Percentiles rank a stretch among this genome's conserved stretches.
Conservation (phyloP, 2,888 invertebrate genomes). For the Actias luna region DNA sequence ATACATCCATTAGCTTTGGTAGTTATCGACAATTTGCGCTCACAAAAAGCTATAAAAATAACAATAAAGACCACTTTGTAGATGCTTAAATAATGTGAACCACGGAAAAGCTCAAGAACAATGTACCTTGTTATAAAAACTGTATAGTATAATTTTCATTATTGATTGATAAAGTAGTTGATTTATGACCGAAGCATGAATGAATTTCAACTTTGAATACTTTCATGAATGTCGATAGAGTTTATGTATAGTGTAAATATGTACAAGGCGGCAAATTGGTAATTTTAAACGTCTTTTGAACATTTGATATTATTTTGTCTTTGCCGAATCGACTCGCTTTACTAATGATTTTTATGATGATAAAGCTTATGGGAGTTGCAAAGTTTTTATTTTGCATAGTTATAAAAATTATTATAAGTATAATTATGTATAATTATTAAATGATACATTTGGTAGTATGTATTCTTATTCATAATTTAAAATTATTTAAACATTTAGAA, state of each 20-base stretch:
- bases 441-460: no score
- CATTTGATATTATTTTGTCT: conserved; percentile 25
- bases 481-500: no score
- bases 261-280: conserved; percentile 42
- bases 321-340: conserved; percentile 11
- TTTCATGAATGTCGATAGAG: neutral
- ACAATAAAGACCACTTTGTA: conserved; percentile 32
- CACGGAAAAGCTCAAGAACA: conserved; percentile 42
- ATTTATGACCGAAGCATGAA: no score
- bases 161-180: no score
- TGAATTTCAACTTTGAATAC: neutral
- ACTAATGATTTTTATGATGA: neutral
- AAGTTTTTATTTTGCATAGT: neutral
- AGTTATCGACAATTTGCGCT: conserved; percentile 49
- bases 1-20: conserved; percentile 43
- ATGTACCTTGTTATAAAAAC: no score
- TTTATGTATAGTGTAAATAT: no score
- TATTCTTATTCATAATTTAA: no score
- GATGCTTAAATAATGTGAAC: conserved; percentile 34
- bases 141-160: no score
- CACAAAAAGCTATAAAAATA: conserved; percentile 45
- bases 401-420: no score
- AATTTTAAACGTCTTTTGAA: conserved; percentile 29
- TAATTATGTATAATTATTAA: no score
- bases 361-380: neutral